phyloP scores from a whole-genome alignment of 2,888 invertebrate genomes.

The Scaeva pyrastri region DNA sequence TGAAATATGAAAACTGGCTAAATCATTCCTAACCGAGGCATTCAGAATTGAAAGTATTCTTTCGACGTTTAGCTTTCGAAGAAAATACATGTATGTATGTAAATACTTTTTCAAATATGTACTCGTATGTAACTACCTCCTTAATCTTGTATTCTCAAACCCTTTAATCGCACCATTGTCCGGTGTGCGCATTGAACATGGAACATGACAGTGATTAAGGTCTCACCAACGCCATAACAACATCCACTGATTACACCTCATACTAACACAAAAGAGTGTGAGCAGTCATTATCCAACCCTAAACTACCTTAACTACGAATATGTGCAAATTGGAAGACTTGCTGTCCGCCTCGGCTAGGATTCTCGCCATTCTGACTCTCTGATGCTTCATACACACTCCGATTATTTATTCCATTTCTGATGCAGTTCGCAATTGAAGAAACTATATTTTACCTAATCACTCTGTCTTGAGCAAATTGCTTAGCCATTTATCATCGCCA shows the following conservation, averaged over 20 bases:
- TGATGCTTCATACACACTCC: not conserved
- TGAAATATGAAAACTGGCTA: no score
- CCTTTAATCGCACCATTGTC: constrained; percentile 15
- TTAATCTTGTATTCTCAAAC: not conserved
- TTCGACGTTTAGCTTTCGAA: no score
- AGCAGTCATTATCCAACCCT: constrained; percentile 52
- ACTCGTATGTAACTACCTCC: no score
- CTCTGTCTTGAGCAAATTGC: constrained; percentile 67
- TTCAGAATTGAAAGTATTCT: no score
- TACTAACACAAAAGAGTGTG: constrained; percentile 18
- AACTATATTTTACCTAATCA: constrained; percentile 69
- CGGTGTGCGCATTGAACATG: not conserved
- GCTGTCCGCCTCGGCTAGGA: not conserved
- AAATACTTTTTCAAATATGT: no score
- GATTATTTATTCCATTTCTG: not conserved
- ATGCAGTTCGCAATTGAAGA: constrained; percentile 45
- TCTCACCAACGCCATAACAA: constrained; percentile 10
- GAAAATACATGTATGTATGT: no score
- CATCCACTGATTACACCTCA: constrained; percentile 40
- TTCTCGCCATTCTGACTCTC: not conserved
- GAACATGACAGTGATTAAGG: constrained; percentile 22
- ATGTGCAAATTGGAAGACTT: constrained; percentile 54
- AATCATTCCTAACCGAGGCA: no score
- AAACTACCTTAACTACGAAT: constrained; percentile 18
- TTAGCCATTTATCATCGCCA: constrained; percentile 62